Evolutionary conservation across 2,113 vertebrate species (phyloP), one percentile per base, ranked within the genome.

Genomic region (Bufo bufo): DNA sequence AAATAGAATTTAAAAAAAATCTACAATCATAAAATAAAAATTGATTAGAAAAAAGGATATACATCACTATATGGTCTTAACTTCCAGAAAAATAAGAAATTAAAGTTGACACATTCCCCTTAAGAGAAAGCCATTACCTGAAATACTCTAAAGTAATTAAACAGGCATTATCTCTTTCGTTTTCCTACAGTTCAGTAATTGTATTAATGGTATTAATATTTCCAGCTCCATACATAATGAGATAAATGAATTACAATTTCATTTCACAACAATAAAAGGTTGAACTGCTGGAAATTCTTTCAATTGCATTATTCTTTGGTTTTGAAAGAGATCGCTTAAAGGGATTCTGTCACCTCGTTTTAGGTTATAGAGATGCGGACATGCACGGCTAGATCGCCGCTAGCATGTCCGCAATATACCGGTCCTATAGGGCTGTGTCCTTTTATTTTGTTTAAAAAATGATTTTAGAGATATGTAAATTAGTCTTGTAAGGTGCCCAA

Each of bases 241-340:
- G 71, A 74, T 74, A 47, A 74, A 74, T 74, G 43, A 74, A 74
- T 74, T 49, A 47, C 71, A 74, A 74, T 74, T 74, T 49, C 47
- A 6, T 47, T 47, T 4, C 16, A 47, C 16, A 74, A 74, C 19
- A 19, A 49, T 3, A 43, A 33, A 71, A 71, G 4, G 66, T 65
- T 65, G 17, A 47, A 74, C 43, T 49, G 43, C 14, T 12, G 13
- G 14, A 74, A 74, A 49, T 13, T 19, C 69, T 72, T 7, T 72
- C 2, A 71, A 0, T 47, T 74, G 45, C 14, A 74, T 49, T 74
- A 8, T 7, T 8, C 43, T 47, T 43, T 4, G 17, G 71, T 49
- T 49, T 16, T 47, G 43, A 74, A 74, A 19, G 45, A 49, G 13
- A 74, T 17, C 43, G 11, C 65, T 66, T 66, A 23, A n/a, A 9